Evolutionary conservation across 2,888 invertebrate genomes (phyloP).

Genomic region (Perdita meconis): DNA sequence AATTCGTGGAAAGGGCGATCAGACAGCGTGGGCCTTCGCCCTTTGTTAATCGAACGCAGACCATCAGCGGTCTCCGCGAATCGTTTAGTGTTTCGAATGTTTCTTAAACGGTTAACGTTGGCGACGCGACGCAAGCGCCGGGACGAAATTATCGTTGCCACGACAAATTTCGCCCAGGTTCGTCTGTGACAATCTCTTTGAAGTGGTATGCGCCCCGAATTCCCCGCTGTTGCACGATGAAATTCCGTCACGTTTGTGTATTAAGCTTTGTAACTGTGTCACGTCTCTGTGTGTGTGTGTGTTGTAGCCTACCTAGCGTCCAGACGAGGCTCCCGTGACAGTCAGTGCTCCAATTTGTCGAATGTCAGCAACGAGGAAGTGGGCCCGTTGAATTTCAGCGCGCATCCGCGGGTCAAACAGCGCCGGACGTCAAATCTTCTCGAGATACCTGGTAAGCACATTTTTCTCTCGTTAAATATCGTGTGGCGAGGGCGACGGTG

Average conservation of each 20-base stretch:
- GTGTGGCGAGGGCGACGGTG: background rate
- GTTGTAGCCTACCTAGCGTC: slow-evolving; percentile 91
- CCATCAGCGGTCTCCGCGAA: no score
- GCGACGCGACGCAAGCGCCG: no score
- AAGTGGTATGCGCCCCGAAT: slow-evolving; percentile 10
- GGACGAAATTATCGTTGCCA: slow-evolving; percentile 6
- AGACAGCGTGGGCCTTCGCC: no score
- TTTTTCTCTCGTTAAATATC: slow-evolving; percentile 9
- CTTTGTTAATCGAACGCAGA: background rate
- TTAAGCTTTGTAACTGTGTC: no score
- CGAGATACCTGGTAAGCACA: slow-evolving; percentile 90
- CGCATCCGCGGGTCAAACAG: slow-evolving; percentile 91
- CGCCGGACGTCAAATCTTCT: slow-evolving; percentile 94
- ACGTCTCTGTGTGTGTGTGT: slow-evolving; percentile 4
- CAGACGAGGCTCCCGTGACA: slow-evolving; percentile 92
- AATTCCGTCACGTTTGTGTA: slow-evolving; percentile 30
- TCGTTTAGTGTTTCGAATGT: no score
- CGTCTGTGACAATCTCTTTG: slow-evolving; percentile 35
- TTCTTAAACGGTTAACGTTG: no score
- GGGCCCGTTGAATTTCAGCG: slow-evolving; percentile 92
- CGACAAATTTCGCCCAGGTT: slow-evolving; percentile 9
- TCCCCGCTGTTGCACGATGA: slow-evolving; percentile 51
- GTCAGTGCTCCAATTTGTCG: slow-evolving; percentile 90
- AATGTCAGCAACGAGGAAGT: slow-evolving; percentile 90
- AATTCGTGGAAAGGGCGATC: no score